These are phyloP conservation scores for Leucophenga maculata DNA, from an alignment of 2,888 invertebrate species.

Conservation along the genomic window DNA sequence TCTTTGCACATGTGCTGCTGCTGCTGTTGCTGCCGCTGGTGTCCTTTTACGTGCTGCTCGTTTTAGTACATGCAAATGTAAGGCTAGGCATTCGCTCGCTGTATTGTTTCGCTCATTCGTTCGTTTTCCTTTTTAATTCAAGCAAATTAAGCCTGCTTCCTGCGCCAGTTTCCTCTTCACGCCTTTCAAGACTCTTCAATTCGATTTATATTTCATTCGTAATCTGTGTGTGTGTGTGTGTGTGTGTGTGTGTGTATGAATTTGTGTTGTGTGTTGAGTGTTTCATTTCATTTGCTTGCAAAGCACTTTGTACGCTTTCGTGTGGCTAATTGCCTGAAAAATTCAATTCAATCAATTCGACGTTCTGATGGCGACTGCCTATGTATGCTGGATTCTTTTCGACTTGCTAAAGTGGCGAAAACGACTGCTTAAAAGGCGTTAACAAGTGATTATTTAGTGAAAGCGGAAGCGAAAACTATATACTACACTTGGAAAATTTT, in stretches of 20 bases:
- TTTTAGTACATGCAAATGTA: conserved; percentile 1
- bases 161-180: neutral
- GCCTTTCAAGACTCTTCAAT: neutral
- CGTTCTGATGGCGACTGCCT: neutral
- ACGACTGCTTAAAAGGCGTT: conserved; percentile 7
- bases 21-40: conserved; percentile 9
- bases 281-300: neutral
- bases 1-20: conserved; percentile 15
- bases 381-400: no score
- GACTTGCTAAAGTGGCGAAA: neutral
- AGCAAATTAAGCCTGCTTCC: conserved; percentile 1
- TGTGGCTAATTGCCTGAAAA: conserved; percentile 62
- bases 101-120: neutral
- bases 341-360: conserved; percentile 61
- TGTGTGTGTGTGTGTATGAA: neutral
- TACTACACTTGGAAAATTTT: neutral
- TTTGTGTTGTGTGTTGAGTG: neutral
- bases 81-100: no score
- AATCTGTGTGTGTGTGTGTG: no score
- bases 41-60: conserved; percentile 16
- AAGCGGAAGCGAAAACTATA: neutral
- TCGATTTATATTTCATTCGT: neutral
- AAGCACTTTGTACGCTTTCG: conserved; percentile 14
- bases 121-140: neutral
- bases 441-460: conserved; percentile 23